Percentiles rank a stretch among this genome's conserved stretches.
Evolutionary conservation across 2,888 invertebrate species (phyloP).

Genomic region (Cecidostiba fungosa): DNA sequence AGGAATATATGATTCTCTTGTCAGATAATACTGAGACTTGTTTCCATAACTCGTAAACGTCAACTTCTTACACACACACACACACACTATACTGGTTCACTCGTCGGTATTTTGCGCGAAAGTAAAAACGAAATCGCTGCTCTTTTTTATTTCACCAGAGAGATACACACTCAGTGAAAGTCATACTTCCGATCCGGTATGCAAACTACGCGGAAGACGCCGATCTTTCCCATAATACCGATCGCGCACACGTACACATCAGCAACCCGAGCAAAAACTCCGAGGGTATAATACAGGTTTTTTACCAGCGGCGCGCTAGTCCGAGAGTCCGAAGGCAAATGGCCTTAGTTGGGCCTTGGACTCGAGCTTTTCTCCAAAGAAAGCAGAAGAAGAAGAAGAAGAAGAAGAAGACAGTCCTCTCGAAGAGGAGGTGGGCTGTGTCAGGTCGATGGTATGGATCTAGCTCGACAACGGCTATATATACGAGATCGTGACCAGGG

Average conservation of each 20-base stretch:
- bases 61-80: background rate
- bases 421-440: constrained; percentile 49
- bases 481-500: constrained; percentile 71
- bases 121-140: constrained; percentile 26
- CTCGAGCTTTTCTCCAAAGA: constrained; percentile 34
- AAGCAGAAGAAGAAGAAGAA: constrained; percentile 11
- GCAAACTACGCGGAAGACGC: background rate
- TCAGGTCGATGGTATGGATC: constrained; percentile 76
- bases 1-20: background rate
- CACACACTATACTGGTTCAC: background rate
- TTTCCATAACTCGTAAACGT: background rate
- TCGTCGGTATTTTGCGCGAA: background rate
- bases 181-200: background rate
- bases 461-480: constrained; percentile 68
- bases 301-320: constrained; percentile 7
- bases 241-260: background rate
- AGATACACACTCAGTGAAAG: background rate
- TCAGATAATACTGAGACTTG: background rate
- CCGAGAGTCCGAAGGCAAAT: constrained; percentile 45
- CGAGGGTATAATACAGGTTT: background rate
- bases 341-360: constrained; percentile 43
- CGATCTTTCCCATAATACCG: background rate
- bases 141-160: background rate
- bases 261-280: background rate
- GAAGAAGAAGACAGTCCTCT: background rate